phyloP scores from a whole-genome alignment of 2,113 vertebrate genomes.

The Chinchilla lanigera region DNA sequence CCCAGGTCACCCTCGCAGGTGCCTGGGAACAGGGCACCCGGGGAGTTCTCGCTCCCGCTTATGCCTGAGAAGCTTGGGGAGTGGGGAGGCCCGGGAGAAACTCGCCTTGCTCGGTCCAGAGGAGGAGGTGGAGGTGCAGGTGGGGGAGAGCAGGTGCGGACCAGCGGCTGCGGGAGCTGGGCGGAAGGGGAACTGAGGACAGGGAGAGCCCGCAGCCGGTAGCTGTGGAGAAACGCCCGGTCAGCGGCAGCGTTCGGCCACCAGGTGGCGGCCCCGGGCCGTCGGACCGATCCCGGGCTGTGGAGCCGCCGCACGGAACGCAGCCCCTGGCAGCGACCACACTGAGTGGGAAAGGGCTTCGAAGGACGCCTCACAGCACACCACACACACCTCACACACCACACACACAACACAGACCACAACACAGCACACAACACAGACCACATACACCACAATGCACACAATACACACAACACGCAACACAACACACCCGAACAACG shows the following conservation, averaged over 20 bases:
- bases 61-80: neutral
- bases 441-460: neutral
- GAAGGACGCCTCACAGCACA: neutral
- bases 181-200: neutral
- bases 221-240: fast-evolving
- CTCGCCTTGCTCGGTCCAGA: neutral
- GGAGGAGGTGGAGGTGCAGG: neutral
- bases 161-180: too few relatives aligned
- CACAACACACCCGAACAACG: neutral
- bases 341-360: neutral
- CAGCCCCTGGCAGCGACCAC: neutral
- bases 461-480: neutral
- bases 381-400: neutral
- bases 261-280: slow-evolving; percentile 67
- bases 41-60: neutral
- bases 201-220: too few relatives aligned
- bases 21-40: neutral
- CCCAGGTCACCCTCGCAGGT: neutral
- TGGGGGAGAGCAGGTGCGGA: neutral
- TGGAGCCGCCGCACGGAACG: neutral
- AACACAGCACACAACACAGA: neutral
- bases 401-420: neutral
- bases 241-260: slow-evolving; percentile 15
- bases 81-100: neutral
- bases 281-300: fast-evolving